These are phyloP conservation scores for Ischnura elegans DNA, from an alignment of 2,888 invertebrate genomes.

Conservation along the genomic window DNA sequence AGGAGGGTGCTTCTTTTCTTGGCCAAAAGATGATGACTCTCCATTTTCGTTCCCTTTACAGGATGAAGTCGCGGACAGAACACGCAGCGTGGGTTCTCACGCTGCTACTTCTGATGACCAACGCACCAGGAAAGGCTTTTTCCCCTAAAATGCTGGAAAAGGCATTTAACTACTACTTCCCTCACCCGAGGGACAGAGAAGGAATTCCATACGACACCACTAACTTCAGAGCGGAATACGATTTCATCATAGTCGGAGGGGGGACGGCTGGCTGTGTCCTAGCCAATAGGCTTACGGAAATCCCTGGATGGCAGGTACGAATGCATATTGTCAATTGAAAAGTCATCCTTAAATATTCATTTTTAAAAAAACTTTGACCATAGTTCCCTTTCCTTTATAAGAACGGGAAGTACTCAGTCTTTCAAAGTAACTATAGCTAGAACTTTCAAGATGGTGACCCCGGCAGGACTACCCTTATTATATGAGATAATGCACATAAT, in stretches of 20 bases:
- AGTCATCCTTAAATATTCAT: too few species aligned
- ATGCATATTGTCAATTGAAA: too few species aligned
- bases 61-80: background rate
- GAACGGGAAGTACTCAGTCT: too few species aligned
- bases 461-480: too few species aligned
- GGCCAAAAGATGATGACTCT: background rate
- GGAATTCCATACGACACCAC: slow-evolving; percentile 58
- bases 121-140: background rate
- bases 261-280: slow-evolving; percentile 86
- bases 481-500: too few species aligned
- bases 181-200: slow-evolving; percentile 28
- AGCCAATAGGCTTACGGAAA: slow-evolving; percentile 85
- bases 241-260: slow-evolving; percentile 85
- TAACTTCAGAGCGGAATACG: slow-evolving; percentile 78
- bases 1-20: background rate
- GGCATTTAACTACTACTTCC: slow-evolving; percentile 22
- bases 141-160: slow-evolving; percentile 22
- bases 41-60: background rate
- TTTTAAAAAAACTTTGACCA: too few species aligned
- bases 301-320: slow-evolving; percentile 80
- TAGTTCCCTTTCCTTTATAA: too few species aligned
- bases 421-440: too few species aligned
- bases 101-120: background rate
- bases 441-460: too few species aligned
- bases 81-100: background rate